Percentiles rank a stretch among this genome's conserved stretches.
These are phyloP conservation scores for Cheilosia grossa DNA, from an alignment of 2,888 invertebrate species.

Conservation along the genomic window DNA sequence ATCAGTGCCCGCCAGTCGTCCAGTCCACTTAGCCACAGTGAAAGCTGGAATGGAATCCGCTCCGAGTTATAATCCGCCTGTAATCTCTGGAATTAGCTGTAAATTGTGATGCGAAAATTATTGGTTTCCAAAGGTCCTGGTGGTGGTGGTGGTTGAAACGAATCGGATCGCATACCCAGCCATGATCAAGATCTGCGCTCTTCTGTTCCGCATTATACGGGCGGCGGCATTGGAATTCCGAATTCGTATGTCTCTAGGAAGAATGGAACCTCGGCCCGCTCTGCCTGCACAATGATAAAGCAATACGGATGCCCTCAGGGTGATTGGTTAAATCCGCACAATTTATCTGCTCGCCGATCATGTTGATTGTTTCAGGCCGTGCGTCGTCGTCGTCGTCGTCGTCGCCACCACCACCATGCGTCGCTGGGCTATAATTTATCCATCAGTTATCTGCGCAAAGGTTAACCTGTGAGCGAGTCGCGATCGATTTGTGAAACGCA, in stretches of 20 bases:
- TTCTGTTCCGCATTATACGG: slow-evolving; percentile 57
- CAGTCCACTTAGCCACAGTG: slow-evolving; percentile 50
- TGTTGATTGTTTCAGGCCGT: slow-evolving; percentile 70
- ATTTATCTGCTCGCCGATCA: slow-evolving; percentile 70
- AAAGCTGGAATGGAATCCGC: slow-evolving; percentile 68
- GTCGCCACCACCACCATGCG: slow-evolving; percentile 10
- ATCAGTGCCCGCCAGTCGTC: neutral
- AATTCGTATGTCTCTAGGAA: slow-evolving; percentile 25
- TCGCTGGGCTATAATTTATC: slow-evolving; percentile 62
- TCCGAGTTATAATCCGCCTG: slow-evolving; percentile 66
- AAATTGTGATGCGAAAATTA: slow-evolving; percentile 81
- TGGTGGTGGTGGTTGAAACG: slow-evolving; percentile 36
- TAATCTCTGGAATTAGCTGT: slow-evolving; percentile 81
- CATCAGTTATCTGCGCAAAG: slow-evolving; percentile 64
- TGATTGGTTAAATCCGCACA: slow-evolving; percentile 72
- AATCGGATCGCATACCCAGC: slow-evolving; percentile 66
- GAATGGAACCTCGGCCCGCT: neutral
- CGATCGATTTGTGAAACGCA: slow-evolving; percentile 74
- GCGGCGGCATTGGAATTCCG: slow-evolving; percentile 50
- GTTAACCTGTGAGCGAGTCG: slow-evolving; percentile 71
- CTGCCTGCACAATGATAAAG: slow-evolving; percentile 54
- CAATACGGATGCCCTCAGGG: slow-evolving; percentile 71
- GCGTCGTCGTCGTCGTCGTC: slow-evolving; percentile 20
- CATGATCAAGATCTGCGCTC: slow-evolving; percentile 48
- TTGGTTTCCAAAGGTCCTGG: slow-evolving; percentile 65